A percentile compares a stretch with the other conserved stretches of the same genome.
These are phyloP conservation scores for Apis florea DNA, from an alignment of 1,140 invertebrate species.

Conservation along the genomic window DNA sequence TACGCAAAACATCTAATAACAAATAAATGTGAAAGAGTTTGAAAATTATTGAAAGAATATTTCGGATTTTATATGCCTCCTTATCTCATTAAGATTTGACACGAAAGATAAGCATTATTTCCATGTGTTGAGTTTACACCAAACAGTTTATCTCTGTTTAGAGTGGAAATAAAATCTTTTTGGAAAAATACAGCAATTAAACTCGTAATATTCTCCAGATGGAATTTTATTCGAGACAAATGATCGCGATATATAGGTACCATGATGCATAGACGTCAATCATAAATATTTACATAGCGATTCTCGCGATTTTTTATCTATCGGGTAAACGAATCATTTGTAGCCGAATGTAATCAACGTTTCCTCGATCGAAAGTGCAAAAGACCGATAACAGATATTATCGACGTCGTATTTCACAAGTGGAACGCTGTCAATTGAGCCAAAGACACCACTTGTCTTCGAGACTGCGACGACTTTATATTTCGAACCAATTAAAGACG, in stretches of 20 bases:
- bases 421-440: constrained; percentile 54
- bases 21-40: background rate
- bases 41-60: background rate
- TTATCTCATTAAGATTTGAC: constrained; percentile 21
- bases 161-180: background rate
- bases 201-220: background rate
- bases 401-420: constrained; percentile 40
- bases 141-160: background rate
- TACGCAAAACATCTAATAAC: background rate
- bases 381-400: constrained; percentile 48
- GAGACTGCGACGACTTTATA: constrained; percentile 60
- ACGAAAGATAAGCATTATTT: constrained; percentile 40
- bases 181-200: background rate
- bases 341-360: constrained; percentile 10
- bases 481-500: constrained; percentile 71
- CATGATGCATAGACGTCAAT: background rate
- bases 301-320: constrained; percentile 7
- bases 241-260: background rate
- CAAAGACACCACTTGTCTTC: constrained; percentile 61
- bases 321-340: constrained; percentile 8
- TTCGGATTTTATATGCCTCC: too few relatives aligned
- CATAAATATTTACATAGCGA: constrained; percentile 1
- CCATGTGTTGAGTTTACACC: background rate
- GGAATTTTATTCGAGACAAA: background rate
- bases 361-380: constrained; percentile 10